Evolutionary conservation across 2,888 invertebrate genomes (phyloP).

Genomic region (Euproctis similis): DNA sequence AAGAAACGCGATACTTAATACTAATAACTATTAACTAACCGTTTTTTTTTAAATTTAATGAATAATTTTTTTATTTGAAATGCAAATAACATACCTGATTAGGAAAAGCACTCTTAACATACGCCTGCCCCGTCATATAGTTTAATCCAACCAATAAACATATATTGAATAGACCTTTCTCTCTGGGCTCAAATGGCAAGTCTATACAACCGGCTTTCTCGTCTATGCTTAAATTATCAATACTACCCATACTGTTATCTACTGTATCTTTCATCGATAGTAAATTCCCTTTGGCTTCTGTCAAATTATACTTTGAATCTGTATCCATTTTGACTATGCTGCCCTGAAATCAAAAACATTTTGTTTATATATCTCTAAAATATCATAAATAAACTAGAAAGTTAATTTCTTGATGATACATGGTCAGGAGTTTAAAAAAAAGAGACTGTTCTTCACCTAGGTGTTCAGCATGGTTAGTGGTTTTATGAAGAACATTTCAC

Average conservation of each 20-base stretch:
- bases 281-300: conserved; percentile 47
- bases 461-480: no score
- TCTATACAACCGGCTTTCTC: conserved; percentile 62
- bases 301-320: conserved; percentile 50
- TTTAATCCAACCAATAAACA: conserved; percentile 82
- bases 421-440: no score
- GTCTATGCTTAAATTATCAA: conserved; percentile 51
- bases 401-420: no score
- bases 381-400: no score
- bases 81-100: conserved; percentile 75
- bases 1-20: no score
- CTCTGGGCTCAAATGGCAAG: conserved; percentile 52
- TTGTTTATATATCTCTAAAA: no score
- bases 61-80: neutral
- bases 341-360: conserved; percentile 27
- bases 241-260: conserved; percentile 28
- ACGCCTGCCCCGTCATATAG: conserved; percentile 78
- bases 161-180: conserved; percentile 78
- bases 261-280: conserved; percentile 44
- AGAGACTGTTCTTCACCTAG: no score
- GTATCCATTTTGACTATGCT: conserved; percentile 48
- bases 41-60: neutral
- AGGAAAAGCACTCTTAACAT: conserved; percentile 83
- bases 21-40: no score
- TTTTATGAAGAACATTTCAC: no score